Percentiles rank a stretch among this genome's conserved stretches.
These are phyloP conservation scores for Leptinotarsa peninsularis DNA, from an alignment of 2,888 invertebrate genomes.

Conservation along the genomic window DNA sequence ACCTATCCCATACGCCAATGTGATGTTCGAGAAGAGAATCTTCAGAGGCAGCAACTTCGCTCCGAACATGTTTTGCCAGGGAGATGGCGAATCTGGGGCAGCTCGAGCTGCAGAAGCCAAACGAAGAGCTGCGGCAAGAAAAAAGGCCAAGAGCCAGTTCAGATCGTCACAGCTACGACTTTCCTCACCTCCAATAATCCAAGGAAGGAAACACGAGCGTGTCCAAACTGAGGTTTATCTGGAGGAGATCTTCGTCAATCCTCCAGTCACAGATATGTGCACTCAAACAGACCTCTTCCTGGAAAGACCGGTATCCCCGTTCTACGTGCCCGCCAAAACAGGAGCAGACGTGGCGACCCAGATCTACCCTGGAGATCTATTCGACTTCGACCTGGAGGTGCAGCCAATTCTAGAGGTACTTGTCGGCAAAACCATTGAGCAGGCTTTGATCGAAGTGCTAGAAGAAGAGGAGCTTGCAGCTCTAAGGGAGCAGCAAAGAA, in stretches of 20 bases:
- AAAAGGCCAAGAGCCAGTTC: conserved; percentile 74
- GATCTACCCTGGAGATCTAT: conserved; percentile 90
- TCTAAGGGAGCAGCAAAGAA: conserved; percentile 81
- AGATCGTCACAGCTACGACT: conserved; percentile 68
- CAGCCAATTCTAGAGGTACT: conserved; percentile 89
- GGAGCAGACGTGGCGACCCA: conserved; percentile 83
- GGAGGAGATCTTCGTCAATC: conserved; percentile 84
- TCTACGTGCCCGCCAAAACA: conserved; percentile 81
- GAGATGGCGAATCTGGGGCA: conserved; percentile 69
- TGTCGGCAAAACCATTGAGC: conserved; percentile 90
- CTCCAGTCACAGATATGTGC: conserved; percentile 80
- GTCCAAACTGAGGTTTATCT: conserved; percentile 92
- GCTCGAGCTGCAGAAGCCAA: conserved; percentile 74
- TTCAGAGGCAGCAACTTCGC: conserved; percentile 85
- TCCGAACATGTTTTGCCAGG: conserved; percentile 66
- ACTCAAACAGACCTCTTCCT: conserved; percentile 86
- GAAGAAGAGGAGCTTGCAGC: conserved; percentile 93
- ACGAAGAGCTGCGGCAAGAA: conserved; percentile 80
- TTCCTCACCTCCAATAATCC: conserved; percentile 82
- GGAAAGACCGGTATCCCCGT: conserved; percentile 84
- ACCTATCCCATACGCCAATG: conserved; percentile 77
- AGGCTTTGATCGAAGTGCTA: conserved; percentile 88
- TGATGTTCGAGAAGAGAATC: conserved; percentile 91
- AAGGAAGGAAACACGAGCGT: conserved; percentile 85
- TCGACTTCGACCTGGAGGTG: conserved; percentile 93